Conservation (phyloP, 1,140 invertebrate genomes). For the Aethina tumida region DNA sequence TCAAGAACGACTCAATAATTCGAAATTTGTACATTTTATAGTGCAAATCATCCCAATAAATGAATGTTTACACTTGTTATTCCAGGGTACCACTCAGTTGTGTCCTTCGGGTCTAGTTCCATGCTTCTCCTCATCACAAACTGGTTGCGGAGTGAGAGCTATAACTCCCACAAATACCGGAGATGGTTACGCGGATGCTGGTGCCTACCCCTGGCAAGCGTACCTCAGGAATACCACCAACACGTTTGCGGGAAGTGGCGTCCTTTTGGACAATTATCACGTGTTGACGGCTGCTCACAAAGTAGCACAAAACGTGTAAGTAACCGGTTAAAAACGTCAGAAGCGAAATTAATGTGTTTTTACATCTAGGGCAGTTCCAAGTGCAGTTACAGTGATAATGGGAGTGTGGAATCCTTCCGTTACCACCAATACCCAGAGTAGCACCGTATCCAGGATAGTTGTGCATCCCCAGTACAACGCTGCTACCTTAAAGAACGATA, state of each 20-base stretch:
- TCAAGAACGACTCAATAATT: no score
- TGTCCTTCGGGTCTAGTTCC: slow-evolving; percentile 21
- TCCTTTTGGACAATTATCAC: slow-evolving; percentile 26
- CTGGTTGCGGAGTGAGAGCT: slow-evolving; percentile 20
- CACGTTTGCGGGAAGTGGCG: slow-evolving; percentile 27
- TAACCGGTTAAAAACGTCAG: background rate
- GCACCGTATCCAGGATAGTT: slow-evolving; percentile 10
- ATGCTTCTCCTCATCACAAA: slow-evolving; percentile 16
- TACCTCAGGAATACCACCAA: slow-evolving; percentile 26
- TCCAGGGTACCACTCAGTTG: no score
- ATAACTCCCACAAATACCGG: slow-evolving; percentile 11
- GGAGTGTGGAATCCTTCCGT: slow-evolving; percentile 20
- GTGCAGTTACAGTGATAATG: slow-evolving; percentile 17
- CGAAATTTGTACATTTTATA: no score
- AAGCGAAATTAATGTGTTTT: background rate
- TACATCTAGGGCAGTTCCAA: slow-evolving; percentile 15
- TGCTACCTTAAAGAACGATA: slow-evolving; percentile 46
- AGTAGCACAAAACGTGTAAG: slow-evolving; percentile 23
- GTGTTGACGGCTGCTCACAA: slow-evolving; percentile 34
- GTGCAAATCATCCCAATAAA: no score
- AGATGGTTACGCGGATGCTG: slow-evolving; percentile 18
- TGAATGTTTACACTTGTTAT: no score
- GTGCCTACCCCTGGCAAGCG: slow-evolving; percentile 32
- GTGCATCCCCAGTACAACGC: slow-evolving; percentile 46
- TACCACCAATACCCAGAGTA: slow-evolving; percentile 15